Percentiles rank a stretch among this genome's conserved stretches.
phyloP scores from a whole-genome alignment of 2,888 invertebrate species.

The Melolontha melolontha region DNA sequence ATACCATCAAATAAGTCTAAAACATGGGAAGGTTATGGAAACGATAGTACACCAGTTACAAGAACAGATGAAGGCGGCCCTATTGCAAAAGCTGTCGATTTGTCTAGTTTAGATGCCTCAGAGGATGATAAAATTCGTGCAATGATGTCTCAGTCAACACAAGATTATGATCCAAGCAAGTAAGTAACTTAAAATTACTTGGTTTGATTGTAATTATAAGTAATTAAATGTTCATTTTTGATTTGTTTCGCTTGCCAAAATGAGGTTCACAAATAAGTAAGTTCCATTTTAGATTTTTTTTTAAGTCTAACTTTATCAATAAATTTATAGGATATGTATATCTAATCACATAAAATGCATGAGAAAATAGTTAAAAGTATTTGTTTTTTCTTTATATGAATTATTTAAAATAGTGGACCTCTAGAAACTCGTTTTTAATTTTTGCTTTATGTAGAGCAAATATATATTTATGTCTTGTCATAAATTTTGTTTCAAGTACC shows the following conservation, averaged over 20 bases:
- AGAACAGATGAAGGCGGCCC: constrained; percentile 63
- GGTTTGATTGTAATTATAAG: neutral
- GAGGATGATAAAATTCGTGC: constrained; percentile 98
- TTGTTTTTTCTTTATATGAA: neutral
- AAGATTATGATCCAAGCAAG: constrained; percentile 98
- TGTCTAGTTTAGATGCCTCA: constrained; percentile 90
- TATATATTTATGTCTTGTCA: neutral
- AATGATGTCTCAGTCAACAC: constrained; percentile 97
- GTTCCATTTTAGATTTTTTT: constrained; percentile 42
- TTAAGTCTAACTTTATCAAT: neutral
- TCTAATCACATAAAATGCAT: neutral
- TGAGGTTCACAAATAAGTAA: constrained; percentile 56
- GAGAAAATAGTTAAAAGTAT: neutral
- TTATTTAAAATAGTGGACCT: constrained; percentile 14
- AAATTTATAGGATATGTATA: neutral
- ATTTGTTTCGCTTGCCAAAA: constrained; percentile 48
- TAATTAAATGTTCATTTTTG: constrained; percentile 35
- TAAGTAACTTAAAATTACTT: constrained; percentile 68
- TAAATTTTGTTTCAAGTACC: too few relatives aligned
- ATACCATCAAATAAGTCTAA: constrained; percentile 79
- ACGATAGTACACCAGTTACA: constrained; percentile 64
- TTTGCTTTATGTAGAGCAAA: constrained; percentile 8
- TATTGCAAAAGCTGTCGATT: constrained; percentile 80
- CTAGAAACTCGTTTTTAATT: neutral
- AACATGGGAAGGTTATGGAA: constrained; percentile 74